Evolutionary conservation across 2,888 invertebrate species (phyloP), one percentile per base, ranked within the genome.

Genomic region (Thera obeliscata): DNA sequence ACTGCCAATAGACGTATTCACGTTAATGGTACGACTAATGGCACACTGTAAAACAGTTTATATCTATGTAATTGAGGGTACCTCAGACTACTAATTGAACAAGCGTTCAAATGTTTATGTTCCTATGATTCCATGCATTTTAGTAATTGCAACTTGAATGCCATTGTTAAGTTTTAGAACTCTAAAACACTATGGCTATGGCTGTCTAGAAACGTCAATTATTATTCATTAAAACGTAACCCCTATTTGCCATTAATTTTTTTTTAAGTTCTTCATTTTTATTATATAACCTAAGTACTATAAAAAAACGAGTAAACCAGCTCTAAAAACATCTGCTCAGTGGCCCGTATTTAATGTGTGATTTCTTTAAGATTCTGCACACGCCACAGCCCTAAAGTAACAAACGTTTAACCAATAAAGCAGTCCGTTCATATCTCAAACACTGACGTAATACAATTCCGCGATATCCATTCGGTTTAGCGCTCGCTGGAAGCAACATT

Each of bases 401-500:
- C 60, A 66, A 64, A 66, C 61, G 59, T 71, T 73, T 58, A 70
- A 57, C 59, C 71, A 73, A 74, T 72, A 74, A 73, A 74, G 61
- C 70, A 74, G 71, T 64, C 64, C 69, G 64, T 67, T 72, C 67
- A 72, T 76, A 76, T 78, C 76, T 78, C 72, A 76, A 74, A 74
- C 69, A 70, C 64, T 75, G 74, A 76, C 75, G 75, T 71, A 73
- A 77, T 74, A 76, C 75, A 74, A 72, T 74, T 73, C 71, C 67
- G 65, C 66, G 71, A 69, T 78, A 80, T 78, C 79, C 75, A 80
- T 76, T 81, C 76, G 78, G 76, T 74, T 81, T 79, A 78, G 80
- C 78, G 79, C 79, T 81, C 78, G 81, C 83, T 82, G 80, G 82
- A 80, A 84, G 86, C 83, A 81, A 81, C 84, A 87, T 87, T 91